A percentile compares a stretch with the other conserved stretches of the same genome.
Conservation (phyloP, 1,140 invertebrate genomes). For the Drosophila arawakana region DNA sequence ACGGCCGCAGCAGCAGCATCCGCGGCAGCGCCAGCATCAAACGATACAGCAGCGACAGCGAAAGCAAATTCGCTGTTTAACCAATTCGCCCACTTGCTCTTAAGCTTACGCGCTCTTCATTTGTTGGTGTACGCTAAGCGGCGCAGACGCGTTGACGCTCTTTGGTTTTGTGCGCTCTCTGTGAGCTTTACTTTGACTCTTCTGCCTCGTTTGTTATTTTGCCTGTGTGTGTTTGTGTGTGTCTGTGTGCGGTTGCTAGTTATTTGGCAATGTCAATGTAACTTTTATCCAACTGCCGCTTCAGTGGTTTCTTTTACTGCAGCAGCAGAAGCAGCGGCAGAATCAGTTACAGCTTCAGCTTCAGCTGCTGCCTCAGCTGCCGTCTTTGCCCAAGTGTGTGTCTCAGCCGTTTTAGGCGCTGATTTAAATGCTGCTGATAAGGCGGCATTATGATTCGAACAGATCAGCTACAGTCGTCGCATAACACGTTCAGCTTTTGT, state of each 20-base stretch:
- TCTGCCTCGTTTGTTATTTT: conserved; percentile 20
- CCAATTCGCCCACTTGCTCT: conserved; percentile 49
- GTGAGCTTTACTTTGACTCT: neutral
- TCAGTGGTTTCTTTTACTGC: conserved; percentile 74
- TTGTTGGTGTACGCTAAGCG: conserved; percentile 34
- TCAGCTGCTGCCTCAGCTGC: neutral
- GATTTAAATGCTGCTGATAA: conserved; percentile 83
- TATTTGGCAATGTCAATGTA: conserved; percentile 78
- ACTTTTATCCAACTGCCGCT: conserved; percentile 81
- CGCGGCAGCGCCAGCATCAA: neutral
- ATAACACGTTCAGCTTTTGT: conserved; percentile 40
- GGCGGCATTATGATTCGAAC: conserved; percentile 82
- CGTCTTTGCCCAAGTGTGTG: neutral
- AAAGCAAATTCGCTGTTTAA: neutral
- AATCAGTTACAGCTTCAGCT: neutral
- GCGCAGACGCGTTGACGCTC: conserved; percentile 57
- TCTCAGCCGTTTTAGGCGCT: conserved; percentile 60
- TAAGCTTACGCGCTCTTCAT: conserved; percentile 45
- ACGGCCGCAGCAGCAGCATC: conserved; percentile 6
- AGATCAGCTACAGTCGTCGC: conserved; percentile 55
- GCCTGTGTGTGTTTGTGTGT: conserved; percentile 18
- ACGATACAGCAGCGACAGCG: neutral
- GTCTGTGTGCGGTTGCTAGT: conserved; percentile 22
- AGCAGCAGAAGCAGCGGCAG: conserved; percentile 38
- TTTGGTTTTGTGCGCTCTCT: conserved; percentile 33